These are phyloP conservation scores for Dipodomys merriami DNA, from an alignment of 2,113 vertebrate species.

Conservation along the genomic window DNA sequence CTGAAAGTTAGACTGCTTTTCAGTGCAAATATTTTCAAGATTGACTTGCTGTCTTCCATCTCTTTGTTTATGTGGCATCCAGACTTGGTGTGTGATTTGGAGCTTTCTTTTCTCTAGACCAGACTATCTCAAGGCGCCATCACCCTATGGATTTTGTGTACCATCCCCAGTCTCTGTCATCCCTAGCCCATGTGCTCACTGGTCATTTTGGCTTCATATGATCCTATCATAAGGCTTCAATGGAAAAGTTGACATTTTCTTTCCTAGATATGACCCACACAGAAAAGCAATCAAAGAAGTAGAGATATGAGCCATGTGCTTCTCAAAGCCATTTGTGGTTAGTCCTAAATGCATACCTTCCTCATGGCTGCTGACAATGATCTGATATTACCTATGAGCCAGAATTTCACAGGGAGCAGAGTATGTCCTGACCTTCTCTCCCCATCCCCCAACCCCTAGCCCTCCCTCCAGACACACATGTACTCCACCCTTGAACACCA, in stretches of 20 bases:
- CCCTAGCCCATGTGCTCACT: not conserved
- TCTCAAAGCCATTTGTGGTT: no score
- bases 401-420: not conserved
- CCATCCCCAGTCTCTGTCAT: accelerated
- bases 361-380: accelerated
- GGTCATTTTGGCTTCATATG: not conserved
- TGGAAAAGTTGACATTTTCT: not conserved
- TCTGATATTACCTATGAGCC: accelerated
- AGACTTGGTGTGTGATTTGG: accelerated
- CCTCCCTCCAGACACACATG: not conserved
- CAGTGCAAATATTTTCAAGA: not conserved
- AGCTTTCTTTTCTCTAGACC: accelerated
- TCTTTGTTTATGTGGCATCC: no score
- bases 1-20: accelerated
- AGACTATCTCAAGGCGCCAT: accelerated
- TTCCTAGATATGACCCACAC: not conserved
- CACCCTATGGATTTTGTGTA: accelerated
- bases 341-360: accelerated
- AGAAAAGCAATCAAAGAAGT: not conserved
- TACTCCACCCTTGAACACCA: not conserved
- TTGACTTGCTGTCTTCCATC: not conserved
- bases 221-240: not conserved
- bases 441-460: no score
- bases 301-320: accelerated
- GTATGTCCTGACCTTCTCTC: not conserved